Conservation (phyloP, 2,888 invertebrate species). For the Drosophila yooni region DNA sequence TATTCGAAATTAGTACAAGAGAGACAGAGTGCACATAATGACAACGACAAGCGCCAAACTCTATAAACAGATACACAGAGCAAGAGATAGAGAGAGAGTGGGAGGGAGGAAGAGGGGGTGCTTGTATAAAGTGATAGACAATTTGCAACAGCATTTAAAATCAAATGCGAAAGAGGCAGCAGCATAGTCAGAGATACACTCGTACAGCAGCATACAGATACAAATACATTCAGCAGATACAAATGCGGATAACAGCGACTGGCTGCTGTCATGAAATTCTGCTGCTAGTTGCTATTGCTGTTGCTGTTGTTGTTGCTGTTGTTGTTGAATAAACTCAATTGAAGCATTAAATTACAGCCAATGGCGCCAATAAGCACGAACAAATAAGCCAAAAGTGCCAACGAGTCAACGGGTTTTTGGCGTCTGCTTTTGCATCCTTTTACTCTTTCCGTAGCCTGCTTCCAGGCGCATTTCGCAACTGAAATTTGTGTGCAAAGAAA, state of each 20-base stretch:
- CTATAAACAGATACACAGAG: not conserved
- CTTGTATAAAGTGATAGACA: conserved; percentile 15
- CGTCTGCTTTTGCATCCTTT: conserved; percentile 1
- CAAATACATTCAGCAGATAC: conserved; percentile 9
- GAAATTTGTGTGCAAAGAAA: conserved; percentile 43
- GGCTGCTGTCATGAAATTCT: conserved; percentile 32
- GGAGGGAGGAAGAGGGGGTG: not conserved
- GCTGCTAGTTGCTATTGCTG: conserved; percentile 30
- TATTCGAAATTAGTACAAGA: conserved; percentile 62
- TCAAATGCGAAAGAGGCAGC: conserved; percentile 16
- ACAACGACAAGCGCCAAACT: conserved; percentile 21
- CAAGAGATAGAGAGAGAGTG: fast-evolving
- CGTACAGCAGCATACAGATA: not conserved
- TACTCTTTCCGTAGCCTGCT: conserved; percentile 26
- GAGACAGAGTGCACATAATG: conserved; percentile 38
- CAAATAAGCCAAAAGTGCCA: conserved; percentile 50
- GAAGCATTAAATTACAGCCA: conserved; percentile 77
- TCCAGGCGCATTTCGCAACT: conserved; percentile 28
- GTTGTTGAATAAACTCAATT: conserved; percentile 71
- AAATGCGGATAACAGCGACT: conserved; percentile 8
- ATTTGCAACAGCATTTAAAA: conserved; percentile 44
- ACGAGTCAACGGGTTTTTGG: conserved; percentile 21
- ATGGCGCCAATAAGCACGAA: conserved; percentile 59
- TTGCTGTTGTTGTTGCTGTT: conserved; percentile 19
- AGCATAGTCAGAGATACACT: not conserved